phyloP scores from a whole-genome alignment of 37 sponge, comb jelly and placozoan species.

The Ephydatia muelleri region DNA sequence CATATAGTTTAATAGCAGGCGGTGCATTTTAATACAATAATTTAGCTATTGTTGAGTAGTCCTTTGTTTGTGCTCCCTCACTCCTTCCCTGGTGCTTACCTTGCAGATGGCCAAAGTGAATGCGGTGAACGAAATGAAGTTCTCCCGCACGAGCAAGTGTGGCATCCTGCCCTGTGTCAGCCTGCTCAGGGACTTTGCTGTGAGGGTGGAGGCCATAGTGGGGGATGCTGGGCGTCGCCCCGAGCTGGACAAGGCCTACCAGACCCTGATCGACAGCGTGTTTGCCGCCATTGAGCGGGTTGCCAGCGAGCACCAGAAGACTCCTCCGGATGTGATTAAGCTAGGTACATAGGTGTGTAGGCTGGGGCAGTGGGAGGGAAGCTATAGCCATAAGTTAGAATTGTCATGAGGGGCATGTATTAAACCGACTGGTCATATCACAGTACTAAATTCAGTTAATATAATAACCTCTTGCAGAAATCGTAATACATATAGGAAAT shows the following conservation, averaged over 20 bases:
- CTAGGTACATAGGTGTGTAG: constrained; percentile 65
- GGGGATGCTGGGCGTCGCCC: constrained; percentile 51
- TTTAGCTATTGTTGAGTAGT: background rate
- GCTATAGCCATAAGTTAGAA: too few species aligned
- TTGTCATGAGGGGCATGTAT: too few species aligned
- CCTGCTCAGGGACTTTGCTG: constrained; percentile 67
- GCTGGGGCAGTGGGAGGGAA: background rate
- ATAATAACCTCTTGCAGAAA: background rate
- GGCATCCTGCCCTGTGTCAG: constrained; percentile 78
- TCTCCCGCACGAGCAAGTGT: constrained; percentile 68
- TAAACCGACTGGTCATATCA: too few species aligned
- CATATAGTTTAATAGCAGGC: too few species aligned
- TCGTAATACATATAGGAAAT: background rate
- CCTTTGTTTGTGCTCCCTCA: background rate
- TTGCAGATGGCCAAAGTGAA: constrained; percentile 32
- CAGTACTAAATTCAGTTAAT: background rate
- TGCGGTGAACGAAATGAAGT: constrained; percentile 61
- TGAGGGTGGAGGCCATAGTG: constrained; percentile 68
- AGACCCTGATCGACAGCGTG: constrained; percentile 62
- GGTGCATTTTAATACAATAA: too few species aligned
- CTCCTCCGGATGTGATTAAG: constrained; percentile 84
- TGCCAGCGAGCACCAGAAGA: constrained; percentile 75
- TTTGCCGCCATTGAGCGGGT: constrained; percentile 70
- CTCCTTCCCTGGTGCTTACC: background rate
- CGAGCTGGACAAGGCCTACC: constrained; percentile 84